Conservation (phyloP, 2,113 vertebrate genomes). For the Saguinus midas region DNA sequence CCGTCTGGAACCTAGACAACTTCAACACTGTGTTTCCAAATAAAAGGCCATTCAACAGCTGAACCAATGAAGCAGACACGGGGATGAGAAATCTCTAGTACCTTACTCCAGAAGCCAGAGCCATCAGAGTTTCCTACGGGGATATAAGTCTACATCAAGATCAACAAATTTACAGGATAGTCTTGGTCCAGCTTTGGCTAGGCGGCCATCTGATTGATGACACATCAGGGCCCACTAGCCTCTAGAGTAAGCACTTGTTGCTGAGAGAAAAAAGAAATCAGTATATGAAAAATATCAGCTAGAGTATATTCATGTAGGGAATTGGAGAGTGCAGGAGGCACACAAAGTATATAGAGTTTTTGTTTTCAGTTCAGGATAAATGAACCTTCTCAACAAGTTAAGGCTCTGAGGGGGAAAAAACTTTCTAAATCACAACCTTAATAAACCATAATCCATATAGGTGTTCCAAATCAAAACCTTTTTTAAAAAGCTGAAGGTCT, state of each 20-base stretch:
- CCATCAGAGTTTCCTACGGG: neutral
- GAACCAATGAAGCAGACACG: slow-evolving; percentile 6
- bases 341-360: neutral
- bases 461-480: neutral
- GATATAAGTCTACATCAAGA: neutral
- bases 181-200: slow-evolving; percentile 26
- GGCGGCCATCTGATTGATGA: slow-evolving; percentile 11
- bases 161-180: slow-evolving; percentile 35
- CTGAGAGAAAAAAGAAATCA: slow-evolving; percentile 45
- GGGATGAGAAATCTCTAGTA: neutral
- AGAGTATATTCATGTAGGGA: slow-evolving; percentile 18
- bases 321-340: neutral
- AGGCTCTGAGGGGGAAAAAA: slow-evolving; percentile 7
- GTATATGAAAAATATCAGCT: slow-evolving; percentile 34
- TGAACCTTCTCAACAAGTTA: slow-evolving; percentile 50
- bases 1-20: slow-evolving; percentile 18
- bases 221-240: neutral
- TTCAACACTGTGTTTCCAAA: slow-evolving; percentile 19
- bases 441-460: neutral
- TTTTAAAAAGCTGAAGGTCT: neutral
- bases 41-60: neutral
- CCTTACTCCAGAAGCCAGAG: slow-evolving; percentile 16
- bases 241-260: slow-evolving; percentile 51
- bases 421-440: slow-evolving; percentile 24
- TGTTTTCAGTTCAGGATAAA: slow-evolving; percentile 32